Conservation (phyloP, 2,113 vertebrate genomes). For the Daphoenositta chrysoptera region DNA sequence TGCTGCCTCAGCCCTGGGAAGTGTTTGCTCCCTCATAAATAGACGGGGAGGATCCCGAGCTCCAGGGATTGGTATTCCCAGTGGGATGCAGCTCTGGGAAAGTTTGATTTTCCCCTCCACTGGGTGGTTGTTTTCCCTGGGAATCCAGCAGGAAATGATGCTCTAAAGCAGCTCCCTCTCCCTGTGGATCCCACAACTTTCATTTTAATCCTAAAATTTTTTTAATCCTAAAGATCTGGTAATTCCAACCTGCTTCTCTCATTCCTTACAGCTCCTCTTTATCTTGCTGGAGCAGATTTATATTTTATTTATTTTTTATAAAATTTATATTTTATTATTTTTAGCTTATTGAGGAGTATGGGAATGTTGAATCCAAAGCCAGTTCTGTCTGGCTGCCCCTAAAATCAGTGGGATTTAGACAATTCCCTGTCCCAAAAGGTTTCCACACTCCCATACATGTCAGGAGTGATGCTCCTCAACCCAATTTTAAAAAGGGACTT, state of each 20-base stretch:
- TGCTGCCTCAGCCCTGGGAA: neutral
- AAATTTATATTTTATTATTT: neutral
- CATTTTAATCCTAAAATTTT: neutral
- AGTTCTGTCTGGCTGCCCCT: neutral
- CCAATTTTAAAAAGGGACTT: neutral
- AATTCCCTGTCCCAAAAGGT: neutral
- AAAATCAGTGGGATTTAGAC: neutral
- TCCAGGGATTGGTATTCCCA: rapidly evolving
- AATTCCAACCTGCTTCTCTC: neutral
- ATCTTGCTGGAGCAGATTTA: neutral
- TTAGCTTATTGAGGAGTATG: neutral
- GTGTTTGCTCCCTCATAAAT: neutral
- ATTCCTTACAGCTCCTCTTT: neutral
- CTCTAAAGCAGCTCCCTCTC: neutral
- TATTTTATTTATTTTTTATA: neutral
- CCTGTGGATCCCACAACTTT: no score
- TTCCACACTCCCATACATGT: rapidly evolving
- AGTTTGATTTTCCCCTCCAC: neutral
- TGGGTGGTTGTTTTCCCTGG: neutral
- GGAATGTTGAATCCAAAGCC: neutral
- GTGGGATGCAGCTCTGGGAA: neutral
- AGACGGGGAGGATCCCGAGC: rapidly evolving
- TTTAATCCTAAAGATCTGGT: neutral
- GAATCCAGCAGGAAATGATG: neutral
- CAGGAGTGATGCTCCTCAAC: neutral